These are phyloP conservation scores for Alces alces DNA, from an alignment of 2,113 vertebrate species.

Conservation along the genomic window DNA sequence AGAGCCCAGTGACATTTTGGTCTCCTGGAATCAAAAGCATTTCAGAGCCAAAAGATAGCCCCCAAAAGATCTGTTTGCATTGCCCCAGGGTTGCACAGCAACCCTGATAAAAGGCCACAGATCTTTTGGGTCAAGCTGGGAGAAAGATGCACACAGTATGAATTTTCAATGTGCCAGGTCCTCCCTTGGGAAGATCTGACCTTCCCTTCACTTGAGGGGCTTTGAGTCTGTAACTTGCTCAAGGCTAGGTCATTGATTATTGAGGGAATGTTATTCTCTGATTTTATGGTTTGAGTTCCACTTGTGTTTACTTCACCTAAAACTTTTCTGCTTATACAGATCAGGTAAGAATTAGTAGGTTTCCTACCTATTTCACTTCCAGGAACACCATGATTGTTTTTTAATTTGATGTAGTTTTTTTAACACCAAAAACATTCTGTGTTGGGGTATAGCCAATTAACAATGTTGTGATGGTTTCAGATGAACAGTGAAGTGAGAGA, in stretches of 20 bases:
- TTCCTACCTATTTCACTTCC: neutral
- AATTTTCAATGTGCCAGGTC: neutral
- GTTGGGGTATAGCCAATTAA: neutral
- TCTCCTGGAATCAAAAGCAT: neutral
- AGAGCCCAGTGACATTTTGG: neutral
- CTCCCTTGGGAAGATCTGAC: neutral
- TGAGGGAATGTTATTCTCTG: neutral
- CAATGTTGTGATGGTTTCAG: neutral
- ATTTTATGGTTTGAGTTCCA: neutral
- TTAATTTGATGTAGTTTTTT: neutral
- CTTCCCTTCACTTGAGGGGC: neutral
- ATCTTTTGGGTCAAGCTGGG: neutral
- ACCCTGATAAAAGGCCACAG: neutral
- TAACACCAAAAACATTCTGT: neutral
- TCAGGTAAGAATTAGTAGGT: neutral
- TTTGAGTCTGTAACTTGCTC: neutral
- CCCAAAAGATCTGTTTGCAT: neutral
- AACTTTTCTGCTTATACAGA: neutral
- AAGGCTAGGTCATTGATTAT: neutral
- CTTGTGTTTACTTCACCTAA: neutral
- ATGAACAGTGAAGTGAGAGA: neutral
- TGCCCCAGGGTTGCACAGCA: neutral
- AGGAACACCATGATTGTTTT: neutral
- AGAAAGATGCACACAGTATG: neutral
- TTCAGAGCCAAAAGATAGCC: neutral